Evolutionary conservation across 2,888 invertebrate species (phyloP), one percentile per base, ranked within the genome.

Genomic region (Stenchaetothrips biformis): DNA sequence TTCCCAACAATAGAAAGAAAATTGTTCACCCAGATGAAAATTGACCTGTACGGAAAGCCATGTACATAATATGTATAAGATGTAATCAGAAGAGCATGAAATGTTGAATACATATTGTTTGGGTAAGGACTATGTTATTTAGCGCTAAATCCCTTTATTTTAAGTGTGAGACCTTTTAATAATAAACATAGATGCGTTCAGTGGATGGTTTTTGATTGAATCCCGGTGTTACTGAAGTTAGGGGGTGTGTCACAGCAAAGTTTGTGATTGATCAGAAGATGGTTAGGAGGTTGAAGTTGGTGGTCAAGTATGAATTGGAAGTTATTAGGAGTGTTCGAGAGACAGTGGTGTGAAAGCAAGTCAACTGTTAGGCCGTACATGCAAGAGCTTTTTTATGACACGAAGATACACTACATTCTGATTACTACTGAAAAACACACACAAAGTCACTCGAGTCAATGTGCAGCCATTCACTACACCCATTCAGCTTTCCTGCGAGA

Each of bases 121-220:
- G 67, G 67, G 67, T 74, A 74, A 74, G 67, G 67, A 74, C 67
- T 74, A 74, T 74, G 67, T 74, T 74, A 74, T 74, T 74, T 74
- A 74, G 67, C 21, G 7, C 25, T 74, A 25, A 11, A 74, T 21
- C 67, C 67, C 67, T 74, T 25, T 74, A 74, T 74, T 74, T 74
- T 74, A 74, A 74, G 67, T 74, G 67, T 74, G 67, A 74, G 67
- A 74, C 67, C 67, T 74, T 74, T 74, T 74, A 74, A 74, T 74
- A 74, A 74, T 74, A 74, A 74, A 74, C 67, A 74, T 74, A 74
- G 67, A 74, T 74, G 67, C 67, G 25, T 74, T 74, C 67, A 74
- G 67, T 25, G 67, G 25, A 74, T 74, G 67, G 7, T 74, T 74
- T 74, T 74, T 74, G 67, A 74, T 74, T 74, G 25, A 74, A 74